Percentiles rank a stretch among this genome's conserved stretches.
Evolutionary conservation across 64 coral and sea anemone genomes (phyloP).

Genomic region (Actinia equina): DNA sequence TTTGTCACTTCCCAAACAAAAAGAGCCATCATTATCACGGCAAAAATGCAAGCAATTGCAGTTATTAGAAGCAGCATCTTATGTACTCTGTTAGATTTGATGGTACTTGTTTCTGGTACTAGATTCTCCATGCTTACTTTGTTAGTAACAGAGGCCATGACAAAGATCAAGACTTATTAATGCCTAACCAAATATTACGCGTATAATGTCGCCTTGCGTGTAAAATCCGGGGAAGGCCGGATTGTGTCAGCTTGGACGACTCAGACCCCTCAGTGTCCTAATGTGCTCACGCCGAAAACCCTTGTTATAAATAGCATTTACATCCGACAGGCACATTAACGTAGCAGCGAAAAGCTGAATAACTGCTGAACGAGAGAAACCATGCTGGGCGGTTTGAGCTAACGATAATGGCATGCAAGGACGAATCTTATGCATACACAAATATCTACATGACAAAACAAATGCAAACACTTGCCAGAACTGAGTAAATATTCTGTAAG

Average conservation of each 20-base stretch:
- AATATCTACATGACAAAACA: constrained; percentile 18
- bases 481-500: constrained; percentile 7
- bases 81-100: neutral
- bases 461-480: neutral
- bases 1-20: constrained; percentile 45
- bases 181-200: neutral
- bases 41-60: constrained; percentile 9
- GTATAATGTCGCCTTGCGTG: neutral
- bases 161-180: neutral
- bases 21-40: constrained; percentile 26
- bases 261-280: neutral
- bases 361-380: neutral
- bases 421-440: neutral
- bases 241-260: neutral
- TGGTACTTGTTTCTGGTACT: constrained; percentile 19
- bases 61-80: neutral
- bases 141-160: constrained; percentile 13
- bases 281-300: neutral
- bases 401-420: constrained; percentile 2
- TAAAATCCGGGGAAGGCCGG: neutral
- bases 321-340: neutral
- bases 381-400: neutral
- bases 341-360: neutral
- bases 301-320: neutral
- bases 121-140: constrained; percentile 52